Evolutionary conservation across 2,797 vertebrate species (phyloP), one percentile per base, ranked within the genome.

Genomic region (Alauda arvensis): DNA sequence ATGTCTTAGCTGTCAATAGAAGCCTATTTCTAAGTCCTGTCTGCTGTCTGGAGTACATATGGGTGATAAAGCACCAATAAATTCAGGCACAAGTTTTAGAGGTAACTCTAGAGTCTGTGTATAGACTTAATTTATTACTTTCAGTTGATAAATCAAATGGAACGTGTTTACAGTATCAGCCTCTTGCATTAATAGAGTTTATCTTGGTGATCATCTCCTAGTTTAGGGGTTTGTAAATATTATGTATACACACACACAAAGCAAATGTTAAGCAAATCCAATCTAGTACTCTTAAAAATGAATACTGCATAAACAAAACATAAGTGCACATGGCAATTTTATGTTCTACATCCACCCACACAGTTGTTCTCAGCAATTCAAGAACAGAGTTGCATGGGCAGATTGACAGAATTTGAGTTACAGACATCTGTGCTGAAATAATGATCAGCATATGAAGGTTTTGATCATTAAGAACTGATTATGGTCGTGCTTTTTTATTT

Each of bases 301-400:
- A 96, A 69, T 86, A 89, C 94, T 96, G 90, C 93, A 95, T 96
- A 96, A 97, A 96, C 96, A 96, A 97, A 95, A 94, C 93, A 95
- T 77, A 91, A 96, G 88, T 23, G 63, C 96, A 95, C 93, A 95
- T 70, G 59, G 96, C 94, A 95, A 96, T 97, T 96, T 96, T 94
- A 94, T 97, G 95, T 97, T 97, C 96, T 96, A 61, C 88, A 91
- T 88, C 96, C 96, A 92, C 97, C 97, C 96, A 97, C 97, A 93
- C 84, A 56, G 88, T 95, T 96, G 96, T 97, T 97, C 96, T 94
- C 91, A 94, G 94, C 92, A 90, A 95, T 94, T 96, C 95, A 95
- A 90, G 94, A 96, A 96, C 82, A 92, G 95, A 96, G 92, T 89
- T 94, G 94, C 94, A 95, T 94, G 91, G 93, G 95, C 95, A 97